Conservation (phyloP, 2,797 vertebrate genomes). For the Odontamblyopus rebecca region DNA sequence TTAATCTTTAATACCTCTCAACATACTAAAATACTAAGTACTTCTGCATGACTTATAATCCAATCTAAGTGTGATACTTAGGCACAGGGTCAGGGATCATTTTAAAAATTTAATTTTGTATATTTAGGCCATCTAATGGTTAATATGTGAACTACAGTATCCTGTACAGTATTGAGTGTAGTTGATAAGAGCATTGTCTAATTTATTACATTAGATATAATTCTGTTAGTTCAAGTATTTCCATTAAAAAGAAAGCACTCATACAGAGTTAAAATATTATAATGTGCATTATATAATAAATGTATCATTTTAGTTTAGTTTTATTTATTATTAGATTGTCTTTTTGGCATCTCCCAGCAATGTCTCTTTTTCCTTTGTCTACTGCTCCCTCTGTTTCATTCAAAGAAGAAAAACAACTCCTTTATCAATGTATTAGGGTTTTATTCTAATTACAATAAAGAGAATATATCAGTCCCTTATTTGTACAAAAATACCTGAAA, state of each 20-base stretch:
- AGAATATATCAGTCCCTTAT: conserved; percentile 96
- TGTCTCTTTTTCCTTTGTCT: background rate
- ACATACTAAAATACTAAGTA: conserved; percentile 4
- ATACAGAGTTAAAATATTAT: no score
- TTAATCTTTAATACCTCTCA: conserved; percentile 41
- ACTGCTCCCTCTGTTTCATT: background rate
- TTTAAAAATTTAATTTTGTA: background rate
- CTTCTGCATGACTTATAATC: conserved; percentile 52
- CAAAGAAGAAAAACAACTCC: conserved; percentile 46
- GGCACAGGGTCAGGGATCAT: conserved; percentile 14
- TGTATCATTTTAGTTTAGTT: no score
- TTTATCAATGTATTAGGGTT: conserved; percentile 92
- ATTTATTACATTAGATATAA: no score
- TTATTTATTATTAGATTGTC: no score
- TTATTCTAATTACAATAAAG: conserved; percentile 99
- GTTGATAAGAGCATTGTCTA: no score
- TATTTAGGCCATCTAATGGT: conserved; percentile 53
- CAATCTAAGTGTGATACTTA: conserved; percentile 28
- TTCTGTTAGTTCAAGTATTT: no score
- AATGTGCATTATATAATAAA: no score
- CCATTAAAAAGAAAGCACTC: no score
- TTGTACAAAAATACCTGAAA: conserved; percentile 99
- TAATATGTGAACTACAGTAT: background rate
- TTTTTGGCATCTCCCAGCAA: background rate
- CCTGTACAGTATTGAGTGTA: no score